Base-by-base conservation (phyloP, 1,140 invertebrate species). In the Tetragnatha versicolor region DNA sequence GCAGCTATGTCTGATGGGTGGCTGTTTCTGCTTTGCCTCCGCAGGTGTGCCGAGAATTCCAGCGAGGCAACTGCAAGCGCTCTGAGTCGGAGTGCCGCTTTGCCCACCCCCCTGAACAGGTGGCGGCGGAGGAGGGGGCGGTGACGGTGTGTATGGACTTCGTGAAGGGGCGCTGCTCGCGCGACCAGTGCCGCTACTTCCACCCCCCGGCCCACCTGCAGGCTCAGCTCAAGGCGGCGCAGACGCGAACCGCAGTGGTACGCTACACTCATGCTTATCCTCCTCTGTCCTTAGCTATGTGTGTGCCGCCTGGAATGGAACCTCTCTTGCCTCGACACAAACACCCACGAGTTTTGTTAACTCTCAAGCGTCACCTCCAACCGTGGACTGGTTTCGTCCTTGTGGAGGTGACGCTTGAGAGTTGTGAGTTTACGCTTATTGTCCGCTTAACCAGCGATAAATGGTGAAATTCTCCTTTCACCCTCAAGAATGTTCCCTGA, bases 141-240 rank as follows among this genome's bases (percentile, higher is more conserved):
- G 87, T 97, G 90, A 96, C 94, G 89, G 95, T 97, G 91, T 97
- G 95, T 93, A 97, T 97, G 94, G 95, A 97, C 91, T 94, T 94
- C 90, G 93, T 97, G 90, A 97, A 96, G 69, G 79, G 79, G 12
- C 69, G 79, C 29, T 80, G 79, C 70, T 68, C 79, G 49, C 47
- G 79, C 31, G 79, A 80, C 70, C 79, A 73, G 63, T 80, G 79
- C 49, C 79, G 79, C 91, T 96, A 95, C 93, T 95, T 95, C 91
- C 94, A 96, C 91, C 93, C 94, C 90, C 93, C 93, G 91, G 91
- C 95, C 91, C 95, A 98, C 93, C 94, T 98, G 89, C 94, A 96
- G 93, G 94, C 94, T 90, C 94, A 96, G 93, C 94, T 97, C 92
- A 97, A 97, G 92, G 94, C 91, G 86, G 90, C 93, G 91, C 94